Base-by-base conservation (phyloP, 2,797 vertebrate species). In the Notamacropus eugenii region DNA sequence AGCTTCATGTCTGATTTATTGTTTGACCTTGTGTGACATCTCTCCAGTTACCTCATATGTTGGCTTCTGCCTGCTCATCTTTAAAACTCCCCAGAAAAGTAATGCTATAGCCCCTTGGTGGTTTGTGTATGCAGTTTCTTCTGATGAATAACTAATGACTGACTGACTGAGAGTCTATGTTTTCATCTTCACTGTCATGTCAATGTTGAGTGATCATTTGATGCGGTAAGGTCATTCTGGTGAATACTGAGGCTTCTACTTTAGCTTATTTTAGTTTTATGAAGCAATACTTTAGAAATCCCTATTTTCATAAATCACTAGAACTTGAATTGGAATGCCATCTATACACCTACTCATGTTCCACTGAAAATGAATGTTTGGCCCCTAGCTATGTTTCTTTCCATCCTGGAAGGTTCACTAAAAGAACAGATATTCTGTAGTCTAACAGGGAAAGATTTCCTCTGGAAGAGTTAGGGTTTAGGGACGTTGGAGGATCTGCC, bases 91-190 rank as follows among this genome's bases (percentile, higher is more conserved):
- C 94, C 67, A 2, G 46, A 96, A 95, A 95, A 97, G 96, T 94
- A 91, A 91, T 96, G 95, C 93, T 90, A 50, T 58, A 93, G 55
- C 34, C 95, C 34, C 90, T 0, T 0, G 57, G 96, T 93, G 96
- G 95, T 96, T 82, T 93, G 93, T 95, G 95, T 95, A 93, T 97
- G 92, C 9, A 5, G 40, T 74, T 74, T 40, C 67, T 22, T 74
- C 95, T 96, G 96, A 96, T 95, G 96, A 96, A 93, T 97, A 94
- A 96, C 97, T 97, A 97, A 98, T 93, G 93, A 93, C 96, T 54
- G 91, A 40, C 14, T 95, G 10, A 74, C 67, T 93, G 54, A 59
- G 93, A 91, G 31, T 94, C 95, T 82, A 92, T 90, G 96, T 93
- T 98, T 96, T 98, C 96, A 95, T 96, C 92, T 96, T 95, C 95